Evolutionary conservation across 2,888 invertebrate genomes (phyloP).

Genomic region (Bruchidius siliquastri): DNA sequence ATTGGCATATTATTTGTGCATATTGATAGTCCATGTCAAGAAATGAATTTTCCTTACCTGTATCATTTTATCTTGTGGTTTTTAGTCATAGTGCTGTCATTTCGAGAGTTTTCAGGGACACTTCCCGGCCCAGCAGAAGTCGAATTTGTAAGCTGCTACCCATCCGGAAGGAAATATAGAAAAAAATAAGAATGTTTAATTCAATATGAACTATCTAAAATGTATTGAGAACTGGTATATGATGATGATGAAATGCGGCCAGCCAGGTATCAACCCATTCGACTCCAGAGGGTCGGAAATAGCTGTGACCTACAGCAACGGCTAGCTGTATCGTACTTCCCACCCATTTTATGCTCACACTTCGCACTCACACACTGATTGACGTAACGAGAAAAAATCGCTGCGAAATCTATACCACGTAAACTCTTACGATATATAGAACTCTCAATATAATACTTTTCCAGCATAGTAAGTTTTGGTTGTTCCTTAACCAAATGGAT

Average conservation of each 20-base stretch:
- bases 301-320: conserved; percentile 63
- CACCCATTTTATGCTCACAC: conserved; percentile 29
- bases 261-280: conserved; percentile 43
- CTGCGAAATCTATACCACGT: background rate
- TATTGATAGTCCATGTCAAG: background rate
- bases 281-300: conserved; percentile 48
- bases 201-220: background rate
- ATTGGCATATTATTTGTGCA: background rate
- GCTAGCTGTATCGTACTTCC: conserved; percentile 59
- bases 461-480: too few species aligned
- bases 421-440: too few species aligned
- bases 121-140: conserved; percentile 45
- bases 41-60: background rate
- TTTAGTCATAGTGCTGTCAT: conserved; percentile 39
- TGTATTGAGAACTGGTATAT: background rate
- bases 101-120: conserved; percentile 46
- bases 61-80: conserved; percentile 1
- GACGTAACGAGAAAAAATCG: background rate
- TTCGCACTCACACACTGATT: conserved; percentile 3
- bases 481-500: too few species aligned
- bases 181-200: conserved; percentile 14
- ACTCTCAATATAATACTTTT: too few species aligned
- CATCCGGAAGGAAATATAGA: conserved; percentile 29
- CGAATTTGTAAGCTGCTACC: conserved; percentile 46
- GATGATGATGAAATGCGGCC: conserved; percentile 17